Evolutionary conservation across 2,888 invertebrate species (phyloP).

Genomic region (Nezara viridula): DNA sequence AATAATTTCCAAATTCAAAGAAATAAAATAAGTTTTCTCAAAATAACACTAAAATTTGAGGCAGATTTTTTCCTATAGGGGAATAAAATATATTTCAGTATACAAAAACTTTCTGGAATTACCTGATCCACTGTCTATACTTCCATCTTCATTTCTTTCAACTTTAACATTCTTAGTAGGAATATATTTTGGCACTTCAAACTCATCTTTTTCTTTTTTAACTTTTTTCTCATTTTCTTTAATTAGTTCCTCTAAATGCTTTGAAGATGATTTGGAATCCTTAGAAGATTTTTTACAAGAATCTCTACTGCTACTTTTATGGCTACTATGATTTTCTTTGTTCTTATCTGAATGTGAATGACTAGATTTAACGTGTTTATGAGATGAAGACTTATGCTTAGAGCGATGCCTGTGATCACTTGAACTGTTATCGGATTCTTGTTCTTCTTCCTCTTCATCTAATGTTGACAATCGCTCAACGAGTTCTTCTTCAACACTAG

Average conservation of each 20-base stretch:
- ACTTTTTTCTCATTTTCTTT: constrained; percentile 64
- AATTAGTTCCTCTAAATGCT: constrained; percentile 61
- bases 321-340: constrained; percentile 58
- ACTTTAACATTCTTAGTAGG: constrained; percentile 61
- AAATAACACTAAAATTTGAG: not conserved
- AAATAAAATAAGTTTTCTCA: not conserved
- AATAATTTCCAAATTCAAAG: not conserved
- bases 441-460: constrained; percentile 64
- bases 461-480: constrained; percentile 30
- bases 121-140: constrained; percentile 65
- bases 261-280: constrained; percentile 61
- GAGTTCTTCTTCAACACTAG: constrained; percentile 52
- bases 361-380: constrained; percentile 57
- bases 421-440: constrained; percentile 64
- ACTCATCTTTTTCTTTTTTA: constrained; percentile 63
- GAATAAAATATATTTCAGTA: not conserved
- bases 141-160: constrained; percentile 64
- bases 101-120: constrained; percentile 10
- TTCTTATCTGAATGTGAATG: constrained; percentile 61
- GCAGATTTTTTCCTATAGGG: not conserved
- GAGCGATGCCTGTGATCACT: constrained; percentile 60
- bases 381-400: constrained; percentile 41
- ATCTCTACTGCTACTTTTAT: constrained; percentile 63
- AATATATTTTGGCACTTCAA: constrained; percentile 56
- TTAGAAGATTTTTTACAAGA: constrained; percentile 63